These are phyloP conservation scores for Homarus americanus DNA, from an alignment of 1,140 invertebrate species.

Conservation along the genomic window DNA sequence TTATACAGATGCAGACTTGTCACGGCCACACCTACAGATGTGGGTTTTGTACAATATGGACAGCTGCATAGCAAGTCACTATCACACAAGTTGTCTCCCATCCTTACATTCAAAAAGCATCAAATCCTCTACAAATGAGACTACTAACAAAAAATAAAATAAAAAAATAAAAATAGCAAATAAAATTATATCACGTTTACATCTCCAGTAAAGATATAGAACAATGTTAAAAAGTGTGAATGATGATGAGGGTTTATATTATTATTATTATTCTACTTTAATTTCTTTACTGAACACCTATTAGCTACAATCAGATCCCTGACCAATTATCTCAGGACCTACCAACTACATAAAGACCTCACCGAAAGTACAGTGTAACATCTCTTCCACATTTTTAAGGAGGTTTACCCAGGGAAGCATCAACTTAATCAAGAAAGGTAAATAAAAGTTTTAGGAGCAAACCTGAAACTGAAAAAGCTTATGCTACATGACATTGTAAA, in stretches of 20 bases:
- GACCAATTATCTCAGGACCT: not conserved
- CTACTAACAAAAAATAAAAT: slow-evolving; percentile 16
- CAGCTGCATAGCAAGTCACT: slow-evolving; percentile 38
- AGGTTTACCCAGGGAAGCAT: slow-evolving; percentile 48
- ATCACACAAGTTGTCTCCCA: slow-evolving; percentile 32
- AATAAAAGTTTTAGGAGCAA: slow-evolving; percentile 13
- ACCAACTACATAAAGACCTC: not conserved
- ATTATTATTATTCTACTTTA: not conserved
- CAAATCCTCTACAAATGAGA: slow-evolving; percentile 35
- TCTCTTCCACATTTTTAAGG: slow-evolving; percentile 37
- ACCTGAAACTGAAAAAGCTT: slow-evolving; percentile 42
- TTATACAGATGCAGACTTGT: slow-evolving; percentile 27
- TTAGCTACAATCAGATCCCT: not conserved
- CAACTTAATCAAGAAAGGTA: not conserved
- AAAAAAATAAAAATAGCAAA: too few species aligned
- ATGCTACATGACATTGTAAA: slow-evolving; percentile 40
- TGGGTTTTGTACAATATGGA: slow-evolving; percentile 49
- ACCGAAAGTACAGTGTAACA: slow-evolving; percentile 35
- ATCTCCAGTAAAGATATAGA: slow-evolving; percentile 62
- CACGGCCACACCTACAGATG: slow-evolving; percentile 25
- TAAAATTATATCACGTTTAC: slow-evolving; percentile 60
- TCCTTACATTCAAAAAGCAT: slow-evolving; percentile 29
- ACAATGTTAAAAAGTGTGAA: slow-evolving; percentile 22
- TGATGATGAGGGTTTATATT: slow-evolving; percentile 39
- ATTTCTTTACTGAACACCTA: slow-evolving; percentile 2